Conservation (phyloP, 2,888 invertebrate species). For the Trypoxylon attenuatum region DNA sequence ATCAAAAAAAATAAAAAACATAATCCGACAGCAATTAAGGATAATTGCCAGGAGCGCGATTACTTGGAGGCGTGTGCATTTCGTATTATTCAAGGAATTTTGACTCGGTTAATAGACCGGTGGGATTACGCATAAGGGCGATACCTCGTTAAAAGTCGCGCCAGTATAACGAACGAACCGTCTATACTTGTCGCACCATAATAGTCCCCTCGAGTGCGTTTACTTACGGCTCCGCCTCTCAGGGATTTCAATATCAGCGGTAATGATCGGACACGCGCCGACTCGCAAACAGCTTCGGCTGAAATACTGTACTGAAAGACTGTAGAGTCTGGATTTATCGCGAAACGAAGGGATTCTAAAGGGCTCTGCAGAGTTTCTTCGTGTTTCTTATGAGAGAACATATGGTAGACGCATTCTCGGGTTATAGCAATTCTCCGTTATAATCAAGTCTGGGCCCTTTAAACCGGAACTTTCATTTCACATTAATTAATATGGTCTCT, state of each 20-base stretch:
- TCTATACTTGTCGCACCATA: conserved; percentile 27
- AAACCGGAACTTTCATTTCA: too few relatives aligned
- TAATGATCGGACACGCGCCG: neutral
- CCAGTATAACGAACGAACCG: conserved; percentile 32
- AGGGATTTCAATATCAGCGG: neutral
- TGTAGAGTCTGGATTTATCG: too few relatives aligned
- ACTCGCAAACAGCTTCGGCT: too few relatives aligned
- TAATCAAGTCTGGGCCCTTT: too few relatives aligned
- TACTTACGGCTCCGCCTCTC: neutral
- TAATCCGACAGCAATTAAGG: conserved; percentile 4
- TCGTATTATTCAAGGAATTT: conserved; percentile 19
- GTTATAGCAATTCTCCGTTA: too few relatives aligned
- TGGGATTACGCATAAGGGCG: conserved; percentile 20
- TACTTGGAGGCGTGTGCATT: conserved; percentile 3
- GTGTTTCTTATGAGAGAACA: too few relatives aligned
- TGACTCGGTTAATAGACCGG: conserved; percentile 23
- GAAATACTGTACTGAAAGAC: too few relatives aligned
- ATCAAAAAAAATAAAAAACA: too few relatives aligned
- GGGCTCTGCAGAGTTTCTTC: too few relatives aligned
- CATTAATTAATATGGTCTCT: too few relatives aligned
- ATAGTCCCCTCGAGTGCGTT: conserved; percentile 22
- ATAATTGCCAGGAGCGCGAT: conserved; percentile 3
- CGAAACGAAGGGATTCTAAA: too few relatives aligned
- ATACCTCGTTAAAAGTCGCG: conserved; percentile 33
- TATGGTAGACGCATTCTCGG: too few relatives aligned